phyloP scores from a whole-genome alignment of 2,113 vertebrate species.

The Pygoscelis antarcticus region DNA sequence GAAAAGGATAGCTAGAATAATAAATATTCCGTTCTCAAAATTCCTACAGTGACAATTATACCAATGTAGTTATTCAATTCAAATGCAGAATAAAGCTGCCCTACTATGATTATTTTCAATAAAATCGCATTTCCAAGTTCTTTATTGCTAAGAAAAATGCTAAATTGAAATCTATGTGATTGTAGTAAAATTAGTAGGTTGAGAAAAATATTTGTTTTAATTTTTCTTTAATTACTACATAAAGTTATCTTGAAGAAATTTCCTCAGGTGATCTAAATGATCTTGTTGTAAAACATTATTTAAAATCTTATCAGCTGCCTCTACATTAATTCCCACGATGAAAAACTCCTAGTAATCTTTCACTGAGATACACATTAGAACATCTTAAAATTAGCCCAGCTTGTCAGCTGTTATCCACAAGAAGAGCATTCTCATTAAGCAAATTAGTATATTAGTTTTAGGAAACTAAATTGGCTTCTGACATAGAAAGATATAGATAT shows the following conservation, averaged over 20 bases:
- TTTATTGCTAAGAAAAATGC: not conserved
- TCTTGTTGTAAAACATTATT: not conserved
- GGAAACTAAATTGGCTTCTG: conserved; percentile 6
- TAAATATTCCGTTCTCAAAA: not conserved
- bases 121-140: not conserved
- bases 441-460: not conserved
- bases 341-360: not conserved
- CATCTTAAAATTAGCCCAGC: not conserved
- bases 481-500: not conserved
- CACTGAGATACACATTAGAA: not conserved
- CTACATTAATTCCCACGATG: not conserved
- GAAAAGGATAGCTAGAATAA: not conserved
- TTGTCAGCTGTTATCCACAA: not conserved
- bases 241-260: not conserved
- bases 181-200: not conserved
- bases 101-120: not conserved
- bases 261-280: not conserved
- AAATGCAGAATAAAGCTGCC: not conserved
- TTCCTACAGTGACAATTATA: not conserved
- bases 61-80: not conserved
- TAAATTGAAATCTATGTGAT: not conserved
- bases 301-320: not conserved
- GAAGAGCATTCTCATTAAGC: not conserved
- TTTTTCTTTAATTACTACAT: not conserved
- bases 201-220: not conserved